These are phyloP conservation scores for Heteronetta atricapilla DNA, from an alignment of 2,113 vertebrate species.

Conservation along the genomic window DNA sequence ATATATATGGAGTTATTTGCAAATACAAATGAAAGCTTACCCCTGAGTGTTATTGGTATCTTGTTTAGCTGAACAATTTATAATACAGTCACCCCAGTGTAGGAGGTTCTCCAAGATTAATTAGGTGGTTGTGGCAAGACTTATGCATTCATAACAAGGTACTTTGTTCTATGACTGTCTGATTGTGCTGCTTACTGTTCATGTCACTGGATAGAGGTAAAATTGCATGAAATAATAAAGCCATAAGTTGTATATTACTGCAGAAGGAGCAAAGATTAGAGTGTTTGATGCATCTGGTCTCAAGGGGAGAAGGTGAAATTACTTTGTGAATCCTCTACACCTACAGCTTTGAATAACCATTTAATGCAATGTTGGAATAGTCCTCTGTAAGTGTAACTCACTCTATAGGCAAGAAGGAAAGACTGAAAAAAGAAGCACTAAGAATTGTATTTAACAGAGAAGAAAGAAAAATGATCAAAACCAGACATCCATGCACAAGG, in stretches of 20 bases:
- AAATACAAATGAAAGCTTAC: background rate
- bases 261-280: background rate
- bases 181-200: background rate
- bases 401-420: background rate
- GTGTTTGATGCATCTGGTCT: background rate
- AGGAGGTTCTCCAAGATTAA: background rate
- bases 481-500: background rate
- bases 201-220: background rate
- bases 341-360: background rate
- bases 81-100: background rate
- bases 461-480: background rate
- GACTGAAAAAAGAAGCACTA: background rate
- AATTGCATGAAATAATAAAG: background rate
- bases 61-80: background rate
- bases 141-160: background rate
- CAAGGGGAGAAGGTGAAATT: background rate
- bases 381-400: background rate
- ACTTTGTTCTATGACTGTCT: background rate
- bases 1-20: background rate
- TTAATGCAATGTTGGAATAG: background rate
- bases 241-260: background rate
- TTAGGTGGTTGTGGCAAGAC: background rate
- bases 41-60: background rate
- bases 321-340: background rate
- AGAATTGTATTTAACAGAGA: background rate